Percentiles rank a stretch among this genome's conserved stretches.
Conservation (phyloP, 2,888 invertebrate genomes). For the Parnassius glacialis region DNA sequence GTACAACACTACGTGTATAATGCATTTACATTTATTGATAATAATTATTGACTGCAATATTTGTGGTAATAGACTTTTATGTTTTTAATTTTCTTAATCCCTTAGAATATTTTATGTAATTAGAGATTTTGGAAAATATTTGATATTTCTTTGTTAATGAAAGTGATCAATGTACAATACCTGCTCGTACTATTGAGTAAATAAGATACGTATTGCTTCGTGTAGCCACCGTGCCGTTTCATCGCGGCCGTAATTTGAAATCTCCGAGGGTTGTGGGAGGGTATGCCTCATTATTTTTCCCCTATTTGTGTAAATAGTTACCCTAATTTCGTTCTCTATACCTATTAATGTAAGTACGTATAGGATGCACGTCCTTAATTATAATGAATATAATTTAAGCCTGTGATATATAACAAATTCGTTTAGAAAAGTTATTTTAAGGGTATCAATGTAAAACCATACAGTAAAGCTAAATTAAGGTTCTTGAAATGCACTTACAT, state of each 20-base stretch:
- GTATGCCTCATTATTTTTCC: slow-evolving; percentile 79
- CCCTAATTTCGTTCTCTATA: slow-evolving; percentile 70
- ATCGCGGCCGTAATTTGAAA: slow-evolving; percentile 68
- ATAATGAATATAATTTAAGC: slow-evolving; percentile 77
- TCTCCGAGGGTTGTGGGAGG: slow-evolving; percentile 80
- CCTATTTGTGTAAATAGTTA: slow-evolving; percentile 80
- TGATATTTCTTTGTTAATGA: slow-evolving; percentile 32
- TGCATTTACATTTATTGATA: slow-evolving; percentile 34
- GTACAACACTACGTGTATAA: slow-evolving; percentile 33
- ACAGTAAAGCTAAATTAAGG: slow-evolving; percentile 27
- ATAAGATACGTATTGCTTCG: slow-evolving; percentile 56
- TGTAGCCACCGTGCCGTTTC: slow-evolving; percentile 39
- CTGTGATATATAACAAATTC: slow-evolving; percentile 78
- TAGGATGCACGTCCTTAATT: slow-evolving; percentile 77
- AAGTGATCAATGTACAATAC: slow-evolving; percentile 55
- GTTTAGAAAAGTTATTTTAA: slow-evolving; percentile 67
- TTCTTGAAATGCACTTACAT: neutral
- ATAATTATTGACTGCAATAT: slow-evolving; percentile 15
- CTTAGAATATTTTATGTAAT: slow-evolving; percentile 6
- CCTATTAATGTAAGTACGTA: slow-evolving; percentile 70
- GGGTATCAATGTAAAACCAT: slow-evolving; percentile 53
- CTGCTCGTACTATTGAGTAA: slow-evolving; percentile 54
- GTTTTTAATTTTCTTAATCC: slow-evolving; percentile 22
- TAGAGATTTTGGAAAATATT: slow-evolving; percentile 3
- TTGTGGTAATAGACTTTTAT: slow-evolving; percentile 12